Base-by-base conservation (phyloP, 2,888 invertebrate species). In the Cryptocheilus praepositus region DNA sequence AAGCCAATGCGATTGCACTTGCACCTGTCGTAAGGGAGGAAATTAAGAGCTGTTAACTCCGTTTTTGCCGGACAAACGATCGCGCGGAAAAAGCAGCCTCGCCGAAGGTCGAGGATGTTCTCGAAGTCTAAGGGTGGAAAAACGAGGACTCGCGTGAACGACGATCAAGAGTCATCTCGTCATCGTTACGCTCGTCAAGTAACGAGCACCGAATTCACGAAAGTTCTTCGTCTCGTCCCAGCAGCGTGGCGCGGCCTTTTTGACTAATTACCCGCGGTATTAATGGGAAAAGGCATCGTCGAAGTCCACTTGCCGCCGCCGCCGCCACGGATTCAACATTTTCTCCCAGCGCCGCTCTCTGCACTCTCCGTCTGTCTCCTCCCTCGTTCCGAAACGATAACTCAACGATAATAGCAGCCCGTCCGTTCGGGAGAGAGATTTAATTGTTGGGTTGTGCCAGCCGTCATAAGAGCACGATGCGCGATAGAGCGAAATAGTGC, bases 351-450 rank as follows among this genome's bases (percentile, higher is more conserved):
- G 25, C 25, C 25, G 18, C 16, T n/a, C 55, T 63, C 43, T 18
- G 36, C 44, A 25, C 46, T 61, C 44, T 18, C 11, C 55, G 15
- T 16, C 19, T 25, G 43, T 15, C 54, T n/a, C 13, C 8, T 53
- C 53, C 54, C 49, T 49, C 28, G 16, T 59, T 64, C 44, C 63
- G 82, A 83, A 82, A 85, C 85, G 82, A 86, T 85, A 86, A 86
- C 83, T 85, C 85, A 81, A 77, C 81, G 82, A 82, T 86, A 86
- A 86, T 86, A 81, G 82, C 82, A 84, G 82, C 73, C 82, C 81
- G 82, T 83, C 82, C 76, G 76, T 82, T 76, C 76, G 75, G 36
- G 7, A 81, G 77, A 81, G 80, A 79, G 83, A 83, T 86, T 86
- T 85, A 86, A 86, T 86, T 84, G 85, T 85, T 84, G 81, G 86